These are phyloP conservation scores for Amphibalanus amphitrite DNA, from an alignment of 1,140 invertebrate genomes.

Conservation along the genomic window DNA sequence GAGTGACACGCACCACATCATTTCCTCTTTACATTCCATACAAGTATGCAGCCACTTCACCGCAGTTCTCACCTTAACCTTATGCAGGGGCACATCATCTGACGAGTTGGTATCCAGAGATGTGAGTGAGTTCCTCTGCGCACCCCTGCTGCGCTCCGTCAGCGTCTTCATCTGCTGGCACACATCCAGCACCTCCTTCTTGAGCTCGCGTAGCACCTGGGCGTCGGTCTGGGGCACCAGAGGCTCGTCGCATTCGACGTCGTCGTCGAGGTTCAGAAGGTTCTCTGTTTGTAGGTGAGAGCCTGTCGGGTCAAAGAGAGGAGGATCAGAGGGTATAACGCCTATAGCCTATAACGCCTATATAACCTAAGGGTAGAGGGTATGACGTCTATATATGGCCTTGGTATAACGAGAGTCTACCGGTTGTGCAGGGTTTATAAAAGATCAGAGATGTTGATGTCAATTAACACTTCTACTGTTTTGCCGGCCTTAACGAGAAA, in stretches of 20 bases:
- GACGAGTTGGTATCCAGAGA: slow-evolving; percentile 20
- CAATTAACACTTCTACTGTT: no score
- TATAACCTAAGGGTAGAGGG: no score
- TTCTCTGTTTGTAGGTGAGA: slow-evolving; percentile 10
- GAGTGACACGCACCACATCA: no score
- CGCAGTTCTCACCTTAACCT: slow-evolving; percentile 16
- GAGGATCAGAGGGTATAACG: no score
- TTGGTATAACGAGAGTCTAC: no score
- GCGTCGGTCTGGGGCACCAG: slow-evolving; percentile 16
- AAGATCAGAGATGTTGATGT: no score
- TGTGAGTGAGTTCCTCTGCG: slow-evolving; percentile 19
- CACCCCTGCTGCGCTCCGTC: slow-evolving; percentile 27
- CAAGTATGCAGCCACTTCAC: no score
- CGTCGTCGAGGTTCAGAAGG: slow-evolving; percentile 22
- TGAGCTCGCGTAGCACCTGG: slow-evolving; percentile 23
- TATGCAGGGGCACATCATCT: slow-evolving; percentile 34
- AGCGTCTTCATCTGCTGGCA: slow-evolving; percentile 29
- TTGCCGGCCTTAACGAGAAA: no score
- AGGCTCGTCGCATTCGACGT: slow-evolving; percentile 19
- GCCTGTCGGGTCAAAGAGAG: neutral
- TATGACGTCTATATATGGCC: no score
- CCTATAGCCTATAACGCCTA: no score
- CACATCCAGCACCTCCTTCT: slow-evolving; percentile 31
- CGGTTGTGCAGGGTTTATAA: no score
- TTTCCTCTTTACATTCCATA: no score